Evolutionary conservation across 2,113 vertebrate genomes (phyloP).

Genomic region (Hemiscyllium ocellatum): DNA sequence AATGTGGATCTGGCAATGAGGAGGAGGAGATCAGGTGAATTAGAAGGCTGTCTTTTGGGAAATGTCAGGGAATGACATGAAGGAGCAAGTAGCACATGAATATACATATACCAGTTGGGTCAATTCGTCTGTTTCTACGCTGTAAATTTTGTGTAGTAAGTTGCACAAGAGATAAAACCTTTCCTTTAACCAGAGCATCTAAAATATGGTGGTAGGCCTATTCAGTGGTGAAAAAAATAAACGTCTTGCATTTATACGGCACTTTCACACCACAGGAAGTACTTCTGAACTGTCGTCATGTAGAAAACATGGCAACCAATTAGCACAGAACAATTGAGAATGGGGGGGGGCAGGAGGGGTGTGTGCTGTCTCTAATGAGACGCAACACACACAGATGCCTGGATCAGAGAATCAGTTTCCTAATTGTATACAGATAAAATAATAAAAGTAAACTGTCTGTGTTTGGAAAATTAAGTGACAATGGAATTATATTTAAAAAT

Average conservation of each 20-base stretch:
- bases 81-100: background rate
- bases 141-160: background rate
- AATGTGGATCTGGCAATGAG: background rate
- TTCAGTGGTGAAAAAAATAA: too few species aligned
- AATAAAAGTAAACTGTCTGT: background rate
- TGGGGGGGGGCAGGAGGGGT: too few species aligned
- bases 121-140: background rate
- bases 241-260: background rate
- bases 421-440: background rate
- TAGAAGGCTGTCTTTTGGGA: background rate
- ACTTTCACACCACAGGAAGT: background rate
- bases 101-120: background rate
- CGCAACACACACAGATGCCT: too few species aligned
- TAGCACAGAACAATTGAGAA: background rate
- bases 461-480: background rate
- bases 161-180: background rate
- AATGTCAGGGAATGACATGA: background rate
- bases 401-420: background rate
- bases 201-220: background rate
- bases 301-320: background rate
- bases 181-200: background rate
- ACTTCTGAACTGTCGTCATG: background rate
- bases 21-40: background rate
- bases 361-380: too few species aligned
- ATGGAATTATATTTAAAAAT: background rate